Percentiles rank a stretch among this genome's conserved stretches.
phyloP scores from a whole-genome alignment of 2,888 invertebrate genomes.

The Norana najaformis region DNA sequence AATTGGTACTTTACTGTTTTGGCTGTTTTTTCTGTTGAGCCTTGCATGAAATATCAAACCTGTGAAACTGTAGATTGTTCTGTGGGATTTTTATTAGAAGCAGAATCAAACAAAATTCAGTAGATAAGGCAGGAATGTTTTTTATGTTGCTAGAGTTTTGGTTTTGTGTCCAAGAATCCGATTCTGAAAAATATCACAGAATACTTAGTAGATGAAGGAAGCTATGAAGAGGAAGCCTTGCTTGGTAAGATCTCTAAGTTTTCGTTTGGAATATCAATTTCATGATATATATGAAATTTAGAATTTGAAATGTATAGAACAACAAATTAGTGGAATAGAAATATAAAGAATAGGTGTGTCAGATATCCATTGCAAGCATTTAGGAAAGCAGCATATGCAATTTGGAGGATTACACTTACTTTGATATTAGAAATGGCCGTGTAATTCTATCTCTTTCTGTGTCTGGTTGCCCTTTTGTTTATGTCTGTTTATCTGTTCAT shows the following conservation, averaged over 20 bases:
- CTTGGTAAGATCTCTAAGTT: slow-evolving; percentile 14
- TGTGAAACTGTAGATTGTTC: not conserved
- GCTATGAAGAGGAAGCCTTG: slow-evolving; percentile 88
- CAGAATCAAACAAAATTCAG: not conserved
- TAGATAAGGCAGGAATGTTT: not conserved
- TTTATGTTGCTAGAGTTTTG: slow-evolving; percentile 38
- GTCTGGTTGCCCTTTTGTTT: too few species aligned
- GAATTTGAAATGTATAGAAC: not conserved
- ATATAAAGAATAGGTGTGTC: not conserved
- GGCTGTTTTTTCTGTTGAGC: not conserved
- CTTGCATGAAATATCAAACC: not conserved
- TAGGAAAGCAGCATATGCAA: not conserved
- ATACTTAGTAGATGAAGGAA: slow-evolving; percentile 95
- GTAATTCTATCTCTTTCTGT: too few species aligned
- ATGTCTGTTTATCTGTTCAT: too few species aligned
- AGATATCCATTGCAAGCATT: not conserved
- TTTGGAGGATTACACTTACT: too few species aligned
- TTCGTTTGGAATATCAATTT: not conserved
- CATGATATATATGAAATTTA: not conserved
- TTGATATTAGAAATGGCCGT: too few species aligned
- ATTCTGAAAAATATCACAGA: slow-evolving; percentile 95
- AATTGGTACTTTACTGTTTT: not conserved
- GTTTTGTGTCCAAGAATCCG: slow-evolving; percentile 73
- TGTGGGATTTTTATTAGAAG: not conserved
- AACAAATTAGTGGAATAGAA: not conserved